A percentile compares a stretch with the other conserved stretches of the same genome.
Evolutionary conservation across 2,888 invertebrate species (phyloP).

Genomic region (Prosopocoilus inquinatus): DNA sequence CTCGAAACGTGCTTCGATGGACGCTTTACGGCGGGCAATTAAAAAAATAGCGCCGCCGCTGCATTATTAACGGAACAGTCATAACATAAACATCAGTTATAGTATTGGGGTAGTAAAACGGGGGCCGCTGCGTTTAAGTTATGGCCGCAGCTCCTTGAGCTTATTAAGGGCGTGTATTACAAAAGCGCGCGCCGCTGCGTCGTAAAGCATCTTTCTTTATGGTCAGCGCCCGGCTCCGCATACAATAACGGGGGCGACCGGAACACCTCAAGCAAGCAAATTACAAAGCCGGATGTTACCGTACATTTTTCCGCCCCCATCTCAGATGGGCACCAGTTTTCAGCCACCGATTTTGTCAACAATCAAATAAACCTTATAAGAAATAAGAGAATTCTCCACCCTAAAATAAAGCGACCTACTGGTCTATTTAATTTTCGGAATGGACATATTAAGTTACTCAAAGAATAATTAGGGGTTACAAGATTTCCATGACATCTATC

Average conservation of each 20-base stretch:
- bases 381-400: too few species aligned
- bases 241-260: conserved; percentile 34
- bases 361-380: too few species aligned
- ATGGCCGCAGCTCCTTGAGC: conserved; percentile 15
- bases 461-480: too few species aligned
- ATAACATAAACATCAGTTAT: conserved; percentile 4
- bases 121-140: conserved; percentile 9
- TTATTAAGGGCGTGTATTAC: conserved; percentile 13
- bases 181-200: conserved; percentile 13
- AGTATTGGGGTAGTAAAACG: conserved; percentile 1
- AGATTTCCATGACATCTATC: too few species aligned
- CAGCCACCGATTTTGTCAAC: too few species aligned
- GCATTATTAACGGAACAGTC: conserved; percentile 5
- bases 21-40: background rate
- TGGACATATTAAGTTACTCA: too few species aligned
- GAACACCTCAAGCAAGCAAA: background rate
- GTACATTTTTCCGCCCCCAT: too few species aligned
- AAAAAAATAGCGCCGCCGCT: background rate
- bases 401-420: too few species aligned
- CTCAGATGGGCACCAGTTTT: too few species aligned
- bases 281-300: too few species aligned
- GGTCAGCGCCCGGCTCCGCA: conserved; percentile 33
- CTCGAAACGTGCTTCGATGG: too few species aligned
- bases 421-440: too few species aligned
- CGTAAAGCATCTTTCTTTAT: conserved; percentile 40